Base-by-base conservation (phyloP, 1,140 invertebrate species). In the Scaptomyza hsui region DNA sequence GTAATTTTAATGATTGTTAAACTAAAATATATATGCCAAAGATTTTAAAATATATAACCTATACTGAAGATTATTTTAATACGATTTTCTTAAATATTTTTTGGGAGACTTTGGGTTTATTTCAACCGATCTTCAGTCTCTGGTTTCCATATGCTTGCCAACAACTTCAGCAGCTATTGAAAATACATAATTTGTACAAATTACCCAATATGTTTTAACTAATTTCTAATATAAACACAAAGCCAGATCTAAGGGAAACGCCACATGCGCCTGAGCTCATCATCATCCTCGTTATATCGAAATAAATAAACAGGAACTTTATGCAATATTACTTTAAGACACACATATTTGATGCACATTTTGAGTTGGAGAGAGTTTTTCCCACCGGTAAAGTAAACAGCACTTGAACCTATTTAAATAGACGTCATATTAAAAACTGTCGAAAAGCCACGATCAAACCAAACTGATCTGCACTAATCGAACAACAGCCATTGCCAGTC, bases 401-500 rank as follows among this genome's bases (percentile, higher is more conserved):
- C 56, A 80, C 85, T 71, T 88, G 78, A 86, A 88, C 71, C 83
- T 88, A 82, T 88, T 89, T 88, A 88, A 88, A 88, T 88, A 88
- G 63, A 71, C 52, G 63, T 67, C 72, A 56, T 78, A 72, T 65
- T 63, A 60, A 70, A 85, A 86, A 74, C 78, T 64, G 82, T 88
- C 82, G 81, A 82, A 77, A 88, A 82, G 82, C 82, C 82, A 76
- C 42, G 57, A 88, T 89, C 80, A 88, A 88, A 64, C 67, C 82
- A 62, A 72, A 76, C 60, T 62, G 80, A 85, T 85, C 76, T 78
- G 37, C 62, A 53, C 70, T 69, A 88, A 86, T 88, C 70, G 37
- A 69, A 45, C 29, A 62, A 56, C 44, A 55, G 59, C 76, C 53
- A 65, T 65, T 67, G 57, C 59, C 52, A 0, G 7, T 16, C 2